A percentile compares a stretch with the other conserved stretches of the same genome.
phyloP scores from a whole-genome alignment of 1,140 invertebrate genomes.

The Adelges cooleyi region DNA sequence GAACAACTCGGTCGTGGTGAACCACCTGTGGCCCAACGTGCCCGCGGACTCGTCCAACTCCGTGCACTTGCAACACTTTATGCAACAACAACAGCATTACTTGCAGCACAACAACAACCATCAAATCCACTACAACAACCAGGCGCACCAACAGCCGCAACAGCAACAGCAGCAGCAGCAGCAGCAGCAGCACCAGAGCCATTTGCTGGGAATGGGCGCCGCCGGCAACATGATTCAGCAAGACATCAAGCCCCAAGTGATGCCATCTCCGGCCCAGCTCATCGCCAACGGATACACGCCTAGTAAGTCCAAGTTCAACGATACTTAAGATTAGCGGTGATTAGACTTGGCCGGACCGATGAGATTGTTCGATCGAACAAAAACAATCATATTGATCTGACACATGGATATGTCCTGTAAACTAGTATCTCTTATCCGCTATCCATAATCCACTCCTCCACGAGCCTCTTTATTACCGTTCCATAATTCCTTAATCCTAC shows the following conservation, averaged over 20 bases:
- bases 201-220: not conserved
- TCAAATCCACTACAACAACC: not conserved
- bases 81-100: constrained; percentile 4
- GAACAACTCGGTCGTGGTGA: not conserved
- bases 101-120: no score
- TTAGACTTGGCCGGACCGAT: not conserved
- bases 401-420: no score
- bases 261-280: not conserved
- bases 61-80: not conserved
- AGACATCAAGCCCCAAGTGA: not conserved
- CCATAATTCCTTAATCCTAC: not conserved
- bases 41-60: not conserved
- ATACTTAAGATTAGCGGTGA: not conserved
- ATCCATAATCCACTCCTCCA: no score
- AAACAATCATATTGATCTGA: not conserved
- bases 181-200: not conserved
- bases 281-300: not conserved
- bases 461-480: no score
- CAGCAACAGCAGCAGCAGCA: constrained; percentile 5
- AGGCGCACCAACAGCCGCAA: not conserved
- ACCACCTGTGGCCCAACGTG: not conserved
- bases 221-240: not conserved
- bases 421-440: no score
- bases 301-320: not conserved
- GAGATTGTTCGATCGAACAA: not conserved